Conservation (phyloP, 2,113 vertebrate genomes). For the Eulemur macaco region DNA sequence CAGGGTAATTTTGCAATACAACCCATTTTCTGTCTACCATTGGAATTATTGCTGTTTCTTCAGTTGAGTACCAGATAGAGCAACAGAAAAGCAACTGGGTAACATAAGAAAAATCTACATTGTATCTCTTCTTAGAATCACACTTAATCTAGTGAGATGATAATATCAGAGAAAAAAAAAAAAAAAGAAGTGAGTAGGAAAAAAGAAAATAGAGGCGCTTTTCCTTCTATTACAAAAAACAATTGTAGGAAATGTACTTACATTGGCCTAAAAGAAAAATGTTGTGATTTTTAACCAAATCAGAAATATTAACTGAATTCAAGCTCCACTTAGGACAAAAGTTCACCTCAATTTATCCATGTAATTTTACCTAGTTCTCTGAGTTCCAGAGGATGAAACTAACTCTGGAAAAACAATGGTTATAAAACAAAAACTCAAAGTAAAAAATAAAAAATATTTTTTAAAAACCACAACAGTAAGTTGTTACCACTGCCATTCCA, state of each 20-base stretch:
- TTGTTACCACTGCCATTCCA: not conserved
- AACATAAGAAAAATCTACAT: not conserved
- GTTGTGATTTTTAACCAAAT: not conserved
- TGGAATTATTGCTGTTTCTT: not conserved
- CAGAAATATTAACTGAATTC: not conserved
- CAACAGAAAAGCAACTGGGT: not conserved
- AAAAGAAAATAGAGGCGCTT: constrained; percentile 23
- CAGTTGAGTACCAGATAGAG: not conserved
- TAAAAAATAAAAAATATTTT: too few species aligned
- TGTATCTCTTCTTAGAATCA: not conserved
- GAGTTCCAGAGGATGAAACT: not conserved
- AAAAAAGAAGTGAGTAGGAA: not conserved
- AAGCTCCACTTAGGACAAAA: not conserved
- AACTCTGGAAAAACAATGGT: constrained; percentile 15
- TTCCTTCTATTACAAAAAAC: not conserved
- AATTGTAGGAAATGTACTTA: not conserved
- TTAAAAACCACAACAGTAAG: too few species aligned
- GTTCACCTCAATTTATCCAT: not conserved
- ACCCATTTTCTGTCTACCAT: not conserved
- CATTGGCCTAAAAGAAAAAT: not conserved
- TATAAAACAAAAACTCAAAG: too few species aligned
- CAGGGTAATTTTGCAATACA: not conserved
- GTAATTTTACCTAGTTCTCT: not conserved
- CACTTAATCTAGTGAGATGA: not conserved
- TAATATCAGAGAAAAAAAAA: not conserved